Base-by-base conservation (phyloP, 2,113 vertebrate genomes). In the Pseudonaja textilis region DNA sequence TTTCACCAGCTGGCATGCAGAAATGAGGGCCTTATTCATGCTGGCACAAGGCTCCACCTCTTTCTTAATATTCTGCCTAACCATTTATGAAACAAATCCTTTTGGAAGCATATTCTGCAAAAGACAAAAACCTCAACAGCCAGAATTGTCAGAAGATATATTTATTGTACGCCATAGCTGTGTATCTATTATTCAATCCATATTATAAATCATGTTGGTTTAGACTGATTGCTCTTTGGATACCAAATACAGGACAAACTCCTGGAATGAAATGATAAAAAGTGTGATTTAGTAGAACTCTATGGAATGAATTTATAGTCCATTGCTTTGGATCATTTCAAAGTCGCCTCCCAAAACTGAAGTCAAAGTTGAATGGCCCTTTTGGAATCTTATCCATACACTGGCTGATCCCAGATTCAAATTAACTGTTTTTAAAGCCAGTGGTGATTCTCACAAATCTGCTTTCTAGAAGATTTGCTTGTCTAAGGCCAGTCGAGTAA, bases 401-500 rank as follows among this genome's bases (percentile, higher is more conserved):
- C 12, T n/a, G 20, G 23, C 1, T 25, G 18, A 85, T 93, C 45
- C 55, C 34, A 91, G 90, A 85, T 45, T 85, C 85, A 93, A 81
- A 88, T 91, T 59, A 52, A 95, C 47, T 18, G 57, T 89, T 87
- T 87, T 87, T 93, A 94, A 69, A 93, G 10, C 2, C 42, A 39
- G 92, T 87, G 39, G 34, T 85, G 93, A 50, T 69, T 45, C 2
- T 4, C 1, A 3, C 3, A 86, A 22, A 93, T 2, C 3, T 39
- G 89, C 92, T 94, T 89, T 94, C 92, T 97, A 97, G 85, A 93
- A 61, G 29, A 7, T 88, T 12, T 89, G 87, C 81, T 92, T 94
- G 50, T 97, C 97, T 89, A 97, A 95, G 55, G 98, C 98, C 92
- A 99, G 95, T 1, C 97, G 96, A 22, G 98, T 96, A 0, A 98